Evolutionary conservation across 1,140 invertebrate species (phyloP).

Genomic region (Drosophila nigromelanica): DNA sequence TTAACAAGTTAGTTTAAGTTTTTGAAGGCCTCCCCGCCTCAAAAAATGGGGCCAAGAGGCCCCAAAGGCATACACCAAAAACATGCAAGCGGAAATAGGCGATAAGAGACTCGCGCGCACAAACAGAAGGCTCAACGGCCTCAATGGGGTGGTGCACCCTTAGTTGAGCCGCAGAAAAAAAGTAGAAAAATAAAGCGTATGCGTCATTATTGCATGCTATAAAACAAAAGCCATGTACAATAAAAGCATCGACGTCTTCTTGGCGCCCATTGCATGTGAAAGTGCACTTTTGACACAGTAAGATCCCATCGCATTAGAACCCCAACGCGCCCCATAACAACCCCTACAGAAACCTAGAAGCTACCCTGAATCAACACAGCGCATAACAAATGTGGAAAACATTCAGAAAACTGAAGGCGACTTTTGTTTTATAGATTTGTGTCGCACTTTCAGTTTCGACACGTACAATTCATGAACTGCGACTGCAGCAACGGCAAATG

Average conservation of each 20-base stretch:
- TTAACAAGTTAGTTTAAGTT: slow-evolving; percentile 38
- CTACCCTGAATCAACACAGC: background rate
- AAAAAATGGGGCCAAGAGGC: slow-evolving; percentile 57
- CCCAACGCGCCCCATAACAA: slow-evolving; percentile 8
- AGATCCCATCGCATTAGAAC: slow-evolving; percentile 7
- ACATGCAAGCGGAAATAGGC: slow-evolving; percentile 63
- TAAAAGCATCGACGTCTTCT: slow-evolving; percentile 14
- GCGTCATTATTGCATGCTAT: slow-evolving; percentile 43
- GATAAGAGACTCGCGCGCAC: slow-evolving; percentile 21
- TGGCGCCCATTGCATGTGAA: slow-evolving; percentile 42
- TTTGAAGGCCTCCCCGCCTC: slow-evolving; percentile 15
- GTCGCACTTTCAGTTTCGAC: slow-evolving; percentile 55
- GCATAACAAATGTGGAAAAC: slow-evolving; percentile 6
- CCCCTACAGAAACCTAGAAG: background rate
- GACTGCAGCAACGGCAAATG: slow-evolving; percentile 26
- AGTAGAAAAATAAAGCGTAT: slow-evolving; percentile 12
- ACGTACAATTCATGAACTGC: slow-evolving; percentile 19
- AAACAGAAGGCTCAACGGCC: slow-evolving; percentile 14
- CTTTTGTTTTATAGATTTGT: slow-evolving; percentile 39
- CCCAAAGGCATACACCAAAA: slow-evolving; percentile 42
- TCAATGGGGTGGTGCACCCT: slow-evolving; percentile 13
- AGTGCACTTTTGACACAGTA: slow-evolving; percentile 63
- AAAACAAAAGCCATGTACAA: slow-evolving; percentile 36
- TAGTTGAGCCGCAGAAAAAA: background rate
- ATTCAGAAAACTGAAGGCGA: slow-evolving; percentile 13